Evolutionary conservation across 64 coral and sea anemone species (phyloP).

Genomic region (Platygyra sinensis): DNA sequence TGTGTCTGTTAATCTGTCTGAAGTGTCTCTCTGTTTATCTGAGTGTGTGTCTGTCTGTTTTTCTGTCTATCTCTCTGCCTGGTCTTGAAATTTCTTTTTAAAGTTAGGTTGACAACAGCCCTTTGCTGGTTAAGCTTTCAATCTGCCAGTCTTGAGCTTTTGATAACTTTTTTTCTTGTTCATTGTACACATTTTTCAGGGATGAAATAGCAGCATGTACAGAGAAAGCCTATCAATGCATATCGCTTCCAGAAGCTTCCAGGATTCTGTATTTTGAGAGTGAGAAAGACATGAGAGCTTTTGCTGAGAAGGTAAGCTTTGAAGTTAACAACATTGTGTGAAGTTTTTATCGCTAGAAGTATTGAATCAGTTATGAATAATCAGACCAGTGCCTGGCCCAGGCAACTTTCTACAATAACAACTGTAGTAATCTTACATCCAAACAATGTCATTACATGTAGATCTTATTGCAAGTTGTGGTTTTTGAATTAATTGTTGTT

Average conservation of each 20-base stretch:
- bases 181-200: conserved; percentile 36
- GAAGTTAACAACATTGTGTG: neutral
- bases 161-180: neutral
- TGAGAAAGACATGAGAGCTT: conserved; percentile 79
- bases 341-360: no score
- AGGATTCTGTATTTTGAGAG: conserved; percentile 97
- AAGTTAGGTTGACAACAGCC: no score
- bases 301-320: conserved; percentile 84
- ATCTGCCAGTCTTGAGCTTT: neutral
- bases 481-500: neutral
- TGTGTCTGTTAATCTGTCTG: no score
- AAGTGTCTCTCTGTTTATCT: no score
- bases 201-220: conserved; percentile 96
- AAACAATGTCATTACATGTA: no score
- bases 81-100: no score
- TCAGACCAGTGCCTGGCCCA: no score
- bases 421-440: no score
- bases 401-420: no score
- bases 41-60: neutral
- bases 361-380: no score
- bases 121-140: neutral
- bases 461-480: no score
- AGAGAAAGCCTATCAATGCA: conserved; percentile 87
- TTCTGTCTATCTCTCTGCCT: neutral
- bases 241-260: conserved; percentile 83